Percentiles rank a stretch among this genome's conserved stretches.
phyloP scores from a whole-genome alignment of 2,113 vertebrate species.

The Columba livia region DNA sequence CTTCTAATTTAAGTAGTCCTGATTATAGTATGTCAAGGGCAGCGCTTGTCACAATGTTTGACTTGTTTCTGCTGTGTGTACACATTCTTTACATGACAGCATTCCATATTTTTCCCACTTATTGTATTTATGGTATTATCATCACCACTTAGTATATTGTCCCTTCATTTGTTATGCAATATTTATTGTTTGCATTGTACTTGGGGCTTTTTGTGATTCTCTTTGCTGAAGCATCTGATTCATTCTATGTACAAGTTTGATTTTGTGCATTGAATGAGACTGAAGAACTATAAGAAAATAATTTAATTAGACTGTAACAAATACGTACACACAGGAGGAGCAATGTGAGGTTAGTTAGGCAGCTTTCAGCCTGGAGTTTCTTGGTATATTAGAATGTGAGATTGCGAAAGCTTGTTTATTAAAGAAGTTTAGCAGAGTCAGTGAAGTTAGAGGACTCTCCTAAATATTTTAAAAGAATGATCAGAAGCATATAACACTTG shows the following conservation, averaged over 20 bases:
- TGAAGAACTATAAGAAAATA: background rate
- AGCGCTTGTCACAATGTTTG: background rate
- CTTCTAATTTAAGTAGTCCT: background rate
- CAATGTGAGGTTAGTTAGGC: background rate
- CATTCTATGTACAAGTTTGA: background rate
- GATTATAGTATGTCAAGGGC: background rate
- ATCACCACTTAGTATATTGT: background rate
- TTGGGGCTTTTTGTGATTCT: background rate
- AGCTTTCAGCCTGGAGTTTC: background rate
- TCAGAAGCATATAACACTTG: background rate
- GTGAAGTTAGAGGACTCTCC: background rate
- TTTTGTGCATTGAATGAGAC: background rate
- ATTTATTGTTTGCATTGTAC: background rate
- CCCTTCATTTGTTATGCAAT: background rate
- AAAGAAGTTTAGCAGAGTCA: background rate
- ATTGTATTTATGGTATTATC: background rate
- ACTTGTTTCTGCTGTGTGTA: background rate
- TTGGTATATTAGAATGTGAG: background rate
- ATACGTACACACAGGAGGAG: background rate
- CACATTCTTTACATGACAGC: background rate
- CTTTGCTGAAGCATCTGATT: background rate
- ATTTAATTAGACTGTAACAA: background rate
- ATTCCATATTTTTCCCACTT: background rate
- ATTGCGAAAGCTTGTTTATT: background rate
- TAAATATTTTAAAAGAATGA: background rate